Conservation (phyloP, 2,888 invertebrate species). For the Drosophila mercatorum region DNA sequence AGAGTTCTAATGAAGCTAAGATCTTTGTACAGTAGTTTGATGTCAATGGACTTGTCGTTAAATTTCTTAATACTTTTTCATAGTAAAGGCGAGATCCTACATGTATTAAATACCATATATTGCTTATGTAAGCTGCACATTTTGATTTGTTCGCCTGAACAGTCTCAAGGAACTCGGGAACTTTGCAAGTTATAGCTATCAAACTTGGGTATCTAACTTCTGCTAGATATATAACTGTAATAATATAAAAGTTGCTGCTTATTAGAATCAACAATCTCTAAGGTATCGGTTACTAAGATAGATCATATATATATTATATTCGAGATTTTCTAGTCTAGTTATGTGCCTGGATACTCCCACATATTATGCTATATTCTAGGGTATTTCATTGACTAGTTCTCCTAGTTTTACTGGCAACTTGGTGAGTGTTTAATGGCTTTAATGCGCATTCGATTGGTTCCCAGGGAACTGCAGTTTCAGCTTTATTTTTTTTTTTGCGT, state of each 20-base stretch:
- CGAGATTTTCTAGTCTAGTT: too few species aligned
- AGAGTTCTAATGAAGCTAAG: not conserved
- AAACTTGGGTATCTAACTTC: too few species aligned
- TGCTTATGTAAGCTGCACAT: too few species aligned
- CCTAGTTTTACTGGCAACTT: conserved; percentile 13
- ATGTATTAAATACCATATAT: too few species aligned
- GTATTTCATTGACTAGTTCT: not conserved
- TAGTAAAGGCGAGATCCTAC: too few species aligned
- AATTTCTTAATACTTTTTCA: too few species aligned
- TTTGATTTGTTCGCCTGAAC: not conserved
- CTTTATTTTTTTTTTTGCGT: not conserved
- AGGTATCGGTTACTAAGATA: too few species aligned
- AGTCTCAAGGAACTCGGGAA: not conserved
- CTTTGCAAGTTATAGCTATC: not conserved
- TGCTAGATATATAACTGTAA: too few species aligned
- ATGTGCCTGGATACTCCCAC: too few species aligned
- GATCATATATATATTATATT: too few species aligned
- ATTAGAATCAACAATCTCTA: too few species aligned
- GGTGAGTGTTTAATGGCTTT: conserved; percentile 43
- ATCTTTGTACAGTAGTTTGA: not conserved
- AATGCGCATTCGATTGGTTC: conserved; percentile 39
- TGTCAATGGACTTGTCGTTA: not conserved
- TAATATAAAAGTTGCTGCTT: too few species aligned
- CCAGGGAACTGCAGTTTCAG: conserved; percentile 40
- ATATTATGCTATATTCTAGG: not conserved